phyloP scores from a whole-genome alignment of 1,140 invertebrate genomes.

The Drosophila eugracilis region DNA sequence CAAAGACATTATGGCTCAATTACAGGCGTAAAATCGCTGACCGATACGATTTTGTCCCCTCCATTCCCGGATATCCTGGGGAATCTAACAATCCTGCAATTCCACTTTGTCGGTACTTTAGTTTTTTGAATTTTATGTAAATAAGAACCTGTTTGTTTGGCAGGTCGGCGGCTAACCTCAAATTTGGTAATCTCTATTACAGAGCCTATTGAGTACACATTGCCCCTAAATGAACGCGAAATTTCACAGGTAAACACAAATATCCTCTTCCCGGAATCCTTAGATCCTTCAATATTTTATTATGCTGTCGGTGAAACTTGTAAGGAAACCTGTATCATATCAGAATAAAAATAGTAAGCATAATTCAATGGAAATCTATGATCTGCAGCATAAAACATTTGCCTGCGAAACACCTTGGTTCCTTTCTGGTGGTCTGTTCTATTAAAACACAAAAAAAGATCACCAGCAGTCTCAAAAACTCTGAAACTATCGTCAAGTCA shows the following conservation, averaged over 20 bases:
- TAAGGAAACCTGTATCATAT: constrained; percentile 6
- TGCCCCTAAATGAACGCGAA: constrained; percentile 43
- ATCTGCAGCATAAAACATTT: constrained; percentile 25
- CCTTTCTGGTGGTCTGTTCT: constrained; percentile 39
- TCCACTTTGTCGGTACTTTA: constrained; percentile 18
- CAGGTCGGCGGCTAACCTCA: constrained; percentile 30
- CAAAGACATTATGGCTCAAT: constrained; percentile 67
- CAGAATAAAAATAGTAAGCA: background rate
- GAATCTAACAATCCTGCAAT: constrained; percentile 3
- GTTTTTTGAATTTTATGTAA: background rate
- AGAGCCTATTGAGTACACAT: constrained; percentile 38
- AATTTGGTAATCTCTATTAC: constrained; percentile 35
- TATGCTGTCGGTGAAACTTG: constrained; percentile 39
- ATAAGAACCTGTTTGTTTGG: constrained; percentile 4
- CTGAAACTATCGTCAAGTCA: constrained; percentile 55
- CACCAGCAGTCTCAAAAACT: background rate
- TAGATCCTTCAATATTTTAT: constrained; percentile 20
- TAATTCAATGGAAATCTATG: constrained; percentile 2
- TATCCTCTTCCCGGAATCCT: constrained; percentile 52
- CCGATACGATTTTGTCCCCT: background rate
- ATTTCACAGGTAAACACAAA: constrained; percentile 71
- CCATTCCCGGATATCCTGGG: constrained; percentile 19
- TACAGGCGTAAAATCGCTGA: constrained; percentile 56
- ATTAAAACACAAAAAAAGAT: background rate
- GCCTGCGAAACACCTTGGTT: constrained; percentile 22